phyloP scores from a whole-genome alignment of 92 coral and sea anemone species.

The Umimayanthus kanabou region DNA sequence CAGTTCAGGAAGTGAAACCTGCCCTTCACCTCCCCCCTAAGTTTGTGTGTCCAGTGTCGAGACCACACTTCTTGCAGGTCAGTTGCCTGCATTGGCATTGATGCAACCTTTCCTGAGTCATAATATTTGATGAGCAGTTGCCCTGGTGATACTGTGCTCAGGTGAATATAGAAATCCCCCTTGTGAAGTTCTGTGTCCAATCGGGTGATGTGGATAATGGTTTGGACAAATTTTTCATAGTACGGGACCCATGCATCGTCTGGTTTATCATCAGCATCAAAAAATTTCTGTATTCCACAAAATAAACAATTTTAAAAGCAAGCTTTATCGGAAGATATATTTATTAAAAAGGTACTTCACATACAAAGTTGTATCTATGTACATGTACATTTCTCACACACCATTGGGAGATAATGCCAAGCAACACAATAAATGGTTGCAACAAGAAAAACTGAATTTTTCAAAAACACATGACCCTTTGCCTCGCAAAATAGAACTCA shows the following conservation, averaged over 20 bases:
- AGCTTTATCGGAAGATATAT: background rate
- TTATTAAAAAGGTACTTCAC: background rate
- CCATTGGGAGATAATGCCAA: too few species aligned
- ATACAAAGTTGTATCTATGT: too few species aligned
- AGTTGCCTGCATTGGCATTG: slow-evolving; percentile 78
- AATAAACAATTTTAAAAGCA: background rate
- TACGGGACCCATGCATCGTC: slow-evolving; percentile 94
- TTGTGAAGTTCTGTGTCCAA: slow-evolving; percentile 77
- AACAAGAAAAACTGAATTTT: too few species aligned
- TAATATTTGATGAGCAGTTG: slow-evolving; percentile 82
- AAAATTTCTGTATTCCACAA: slow-evolving; percentile 64
- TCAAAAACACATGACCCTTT: too few species aligned
- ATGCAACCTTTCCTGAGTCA: slow-evolving; percentile 76
- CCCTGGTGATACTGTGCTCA: slow-evolving; percentile 89
- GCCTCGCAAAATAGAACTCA: too few species aligned
- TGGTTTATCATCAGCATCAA: slow-evolving; percentile 72
- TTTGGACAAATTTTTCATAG: slow-evolving; percentile 88
- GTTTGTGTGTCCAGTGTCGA: slow-evolving; percentile 80
- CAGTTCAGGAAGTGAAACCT: slow-evolving; percentile 93
- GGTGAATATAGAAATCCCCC: slow-evolving; percentile 90
- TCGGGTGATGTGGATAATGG: slow-evolving; percentile 76
- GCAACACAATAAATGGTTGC: too few species aligned
- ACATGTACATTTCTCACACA: too few species aligned
- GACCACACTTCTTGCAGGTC: slow-evolving; percentile 85
- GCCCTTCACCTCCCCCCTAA: slow-evolving; percentile 81